Percentiles rank a stretch among this genome's conserved stretches.
Evolutionary conservation across 2,888 invertebrate species (phyloP).

Genomic region (Sturmia bella): DNA sequence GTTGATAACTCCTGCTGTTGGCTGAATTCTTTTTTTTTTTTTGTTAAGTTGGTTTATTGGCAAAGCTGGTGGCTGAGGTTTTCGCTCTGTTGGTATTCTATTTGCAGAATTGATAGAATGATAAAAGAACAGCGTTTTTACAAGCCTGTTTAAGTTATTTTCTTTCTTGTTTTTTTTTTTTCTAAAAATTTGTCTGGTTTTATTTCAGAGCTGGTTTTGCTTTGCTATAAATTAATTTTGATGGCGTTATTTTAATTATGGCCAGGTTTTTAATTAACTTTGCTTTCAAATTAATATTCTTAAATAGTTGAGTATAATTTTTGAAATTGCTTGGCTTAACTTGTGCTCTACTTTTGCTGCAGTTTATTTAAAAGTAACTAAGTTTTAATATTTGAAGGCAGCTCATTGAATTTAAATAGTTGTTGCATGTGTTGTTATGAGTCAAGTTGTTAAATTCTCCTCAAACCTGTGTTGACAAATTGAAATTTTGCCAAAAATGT

Average conservation of each 20-base stretch:
- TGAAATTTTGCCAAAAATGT: constrained; percentile 61
- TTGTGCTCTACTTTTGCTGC: no score
- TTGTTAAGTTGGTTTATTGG: constrained; percentile 43
- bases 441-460: constrained; percentile 38
- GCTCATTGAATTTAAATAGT: constrained; percentile 58
- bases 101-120: constrained; percentile 46
- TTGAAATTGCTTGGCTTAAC: no score
- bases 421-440: neutral
- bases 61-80: constrained; percentile 24
- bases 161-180: neutral
- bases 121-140: constrained; percentile 31
- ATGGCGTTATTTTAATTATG: constrained; percentile 3
- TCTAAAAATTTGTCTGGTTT: neutral
- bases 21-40: neutral
- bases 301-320: no score
- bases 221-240: neutral
- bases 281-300: no score
- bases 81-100: constrained; percentile 16
- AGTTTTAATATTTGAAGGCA: neutral
- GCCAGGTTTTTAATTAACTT: neutral
- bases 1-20: constrained; percentile 7
- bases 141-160: constrained; percentile 5
- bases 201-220: neutral
- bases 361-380: neutral
- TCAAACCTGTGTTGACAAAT: constrained; percentile 5